Percentiles rank a stretch among this genome's conserved stretches.
These are phyloP conservation scores for Apodemus sylvaticus DNA, from an alignment of 2,113 vertebrate genomes.

Conservation along the genomic window DNA sequence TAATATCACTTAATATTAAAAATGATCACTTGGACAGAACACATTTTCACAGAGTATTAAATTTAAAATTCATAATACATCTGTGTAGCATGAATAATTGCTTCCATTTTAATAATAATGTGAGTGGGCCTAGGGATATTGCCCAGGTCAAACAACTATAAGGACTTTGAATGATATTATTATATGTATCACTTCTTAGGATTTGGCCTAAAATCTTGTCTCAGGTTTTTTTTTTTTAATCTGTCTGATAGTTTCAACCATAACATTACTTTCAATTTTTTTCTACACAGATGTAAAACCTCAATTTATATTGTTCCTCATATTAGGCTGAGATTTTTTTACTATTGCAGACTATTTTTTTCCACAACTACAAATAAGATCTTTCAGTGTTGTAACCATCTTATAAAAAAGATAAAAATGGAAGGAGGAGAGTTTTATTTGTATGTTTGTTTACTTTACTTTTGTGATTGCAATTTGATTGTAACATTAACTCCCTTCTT, in stretches of 20 bases:
- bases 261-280: not conserved
- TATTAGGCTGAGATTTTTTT: not conserved
- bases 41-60: not conserved
- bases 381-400: not conserved
- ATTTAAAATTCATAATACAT: not conserved
- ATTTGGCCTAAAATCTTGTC: not conserved
- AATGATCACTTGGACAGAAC: not conserved
- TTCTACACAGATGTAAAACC: not conserved
- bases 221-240: not conserved
- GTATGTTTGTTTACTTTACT: not conserved
- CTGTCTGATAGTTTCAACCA: not conserved
- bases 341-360: not conserved
- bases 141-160: not conserved
- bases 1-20: slow-evolving; percentile 14
- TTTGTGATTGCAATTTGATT: not conserved
- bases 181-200: not conserved
- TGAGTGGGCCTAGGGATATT: not conserved
- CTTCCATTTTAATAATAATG: slow-evolving; percentile 7
- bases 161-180: not conserved
- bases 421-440: not conserved
- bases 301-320: not conserved
- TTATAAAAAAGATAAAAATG: not conserved
- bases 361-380: not conserved
- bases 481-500: accelerated
- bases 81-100: not conserved